phyloP scores from a whole-genome alignment of 2,888 invertebrate genomes.

The Sarcophaga subvicina region DNA sequence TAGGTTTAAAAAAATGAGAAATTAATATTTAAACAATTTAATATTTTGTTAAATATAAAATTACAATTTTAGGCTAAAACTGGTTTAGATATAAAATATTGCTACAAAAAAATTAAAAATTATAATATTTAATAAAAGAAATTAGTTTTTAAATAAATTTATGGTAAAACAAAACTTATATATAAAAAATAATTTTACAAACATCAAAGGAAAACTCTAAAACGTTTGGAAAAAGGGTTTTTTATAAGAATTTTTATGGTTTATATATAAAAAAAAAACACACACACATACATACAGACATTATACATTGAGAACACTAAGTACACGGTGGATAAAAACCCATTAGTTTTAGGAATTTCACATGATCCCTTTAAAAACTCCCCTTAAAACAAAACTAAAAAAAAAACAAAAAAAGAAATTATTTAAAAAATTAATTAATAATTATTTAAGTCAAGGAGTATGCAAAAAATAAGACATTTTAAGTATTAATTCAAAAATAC shows the following conservation, averaged over 20 bases:
- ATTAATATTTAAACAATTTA: too few species aligned
- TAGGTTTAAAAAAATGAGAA: constrained; percentile 11
- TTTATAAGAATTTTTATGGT: constrained; percentile 69
- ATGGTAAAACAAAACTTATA: constrained; percentile 41
- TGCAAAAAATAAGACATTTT: background rate
- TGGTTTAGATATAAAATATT: constrained; percentile 68
- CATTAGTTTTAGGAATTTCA: constrained; percentile 63
- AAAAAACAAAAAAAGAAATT: constrained; percentile 31
- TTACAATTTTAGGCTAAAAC: constrained; percentile 68
- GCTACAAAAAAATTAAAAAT: constrained; percentile 3
- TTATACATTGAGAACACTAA: constrained; percentile 43
- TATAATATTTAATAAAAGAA: constrained; percentile 21
- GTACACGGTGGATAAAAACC: constrained; percentile 71
- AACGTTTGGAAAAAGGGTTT: constrained; percentile 38
- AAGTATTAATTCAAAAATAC: constrained; percentile 40
- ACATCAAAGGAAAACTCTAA: constrained; percentile 45
- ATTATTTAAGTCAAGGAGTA: constrained; percentile 62
- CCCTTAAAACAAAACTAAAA: background rate
- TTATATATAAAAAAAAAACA: constrained; percentile 57
- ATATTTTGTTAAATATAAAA: constrained; percentile 19
- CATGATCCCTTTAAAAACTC: background rate
- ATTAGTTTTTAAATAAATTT: constrained; percentile 48
- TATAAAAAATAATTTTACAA: constrained; percentile 55
- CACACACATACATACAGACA: constrained; percentile 64
- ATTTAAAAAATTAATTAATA: constrained; percentile 53